phyloP scores from a whole-genome alignment of 2,797 vertebrate species.

The Pygocentrus nattereri region DNA sequence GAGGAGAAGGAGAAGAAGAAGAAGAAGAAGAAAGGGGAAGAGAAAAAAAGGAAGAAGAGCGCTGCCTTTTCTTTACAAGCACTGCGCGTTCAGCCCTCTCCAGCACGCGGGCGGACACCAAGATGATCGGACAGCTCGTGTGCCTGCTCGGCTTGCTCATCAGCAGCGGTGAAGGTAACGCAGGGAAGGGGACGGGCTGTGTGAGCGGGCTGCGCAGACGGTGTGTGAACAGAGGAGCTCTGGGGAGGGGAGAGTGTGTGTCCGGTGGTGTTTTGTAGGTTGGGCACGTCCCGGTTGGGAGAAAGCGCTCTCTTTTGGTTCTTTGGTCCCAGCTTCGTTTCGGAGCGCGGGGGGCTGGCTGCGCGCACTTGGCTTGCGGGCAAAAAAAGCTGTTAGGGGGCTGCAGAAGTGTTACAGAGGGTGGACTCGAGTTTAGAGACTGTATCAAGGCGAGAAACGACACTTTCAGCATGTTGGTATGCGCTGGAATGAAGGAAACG shows the following conservation, averaged over 20 bases:
- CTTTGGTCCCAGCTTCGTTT: slow-evolving; percentile 38
- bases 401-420: slow-evolving; percentile 5
- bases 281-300: slow-evolving; percentile 74
- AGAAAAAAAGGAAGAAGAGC: slow-evolving; percentile 12
- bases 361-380: slow-evolving; percentile 30
- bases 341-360: slow-evolving; percentile 16
- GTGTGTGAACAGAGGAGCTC: slow-evolving; percentile 50
- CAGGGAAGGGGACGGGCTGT: slow-evolving; percentile 24
- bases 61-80: slow-evolving; percentile 56
- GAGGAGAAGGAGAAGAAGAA: slow-evolving; percentile 21
- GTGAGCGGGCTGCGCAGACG: slow-evolving; percentile 42
- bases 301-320: slow-evolving; percentile 54
- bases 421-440: neutral
- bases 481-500: neutral
- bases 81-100: slow-evolving; percentile 76
- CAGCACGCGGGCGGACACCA: slow-evolving; percentile 71
- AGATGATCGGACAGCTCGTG: slow-evolving; percentile 89
- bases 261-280: slow-evolving; percentile 81
- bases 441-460: neutral
- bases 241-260: slow-evolving; percentile 53
- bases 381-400: neutral
- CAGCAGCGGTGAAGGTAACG: slow-evolving; percentile 90
- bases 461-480: neutral
- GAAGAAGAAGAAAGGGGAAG: neutral
- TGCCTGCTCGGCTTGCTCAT: slow-evolving; percentile 91